Evolutionary conservation across 2,797 vertebrate species (phyloP), one percentile per base, ranked within the genome.

Genomic region (Cuniculus paca): DNA sequence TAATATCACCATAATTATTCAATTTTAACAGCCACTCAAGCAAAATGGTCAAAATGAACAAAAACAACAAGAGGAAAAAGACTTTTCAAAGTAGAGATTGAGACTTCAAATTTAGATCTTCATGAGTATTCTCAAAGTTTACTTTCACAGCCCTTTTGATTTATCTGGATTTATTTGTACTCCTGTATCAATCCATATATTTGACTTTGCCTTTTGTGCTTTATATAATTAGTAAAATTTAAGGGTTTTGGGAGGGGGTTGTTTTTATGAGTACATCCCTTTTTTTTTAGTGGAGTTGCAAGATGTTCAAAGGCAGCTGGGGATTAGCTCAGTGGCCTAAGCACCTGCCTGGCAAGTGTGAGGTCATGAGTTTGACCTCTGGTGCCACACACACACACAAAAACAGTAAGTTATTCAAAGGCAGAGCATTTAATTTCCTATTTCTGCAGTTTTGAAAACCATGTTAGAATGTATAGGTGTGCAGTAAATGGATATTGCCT

Each of bases 51-150:
- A 75, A 78, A 88, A 20, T 61, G 11, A 58, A 45, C 14, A 81
- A 87, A 24, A 87, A 1, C n/a, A 22, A 50, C 24, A 63, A 65
- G 7, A 77, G 11, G 3, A 85, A 52, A 75, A 88, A 24, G 9
- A 95, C 10, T 87, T 87, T 63, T 80, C 16, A 74, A 96, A 91
- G 42, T 65, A 89, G 11, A 52, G 22, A n/a, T 34, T 81, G 48
- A 45, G 34, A 3, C 6, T 83, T 88, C 82, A 60, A 20, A 78
- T 63, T 90, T 81, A 80, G n/a, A 81, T 61, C 26, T 94, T 70
- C 78, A 50, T 58, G 16, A 81, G 28, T 92, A 54, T 70, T 90
- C 82, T 89, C 2, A 28, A 94, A 83, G 39, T 26, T 58, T 75
- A 14, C 31, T 78, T 95, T 84, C 34, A 58, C 0, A 88, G 39